These are phyloP conservation scores for Pseudococcus viburni DNA, from an alignment of 2,888 invertebrate species.

Conservation along the genomic window DNA sequence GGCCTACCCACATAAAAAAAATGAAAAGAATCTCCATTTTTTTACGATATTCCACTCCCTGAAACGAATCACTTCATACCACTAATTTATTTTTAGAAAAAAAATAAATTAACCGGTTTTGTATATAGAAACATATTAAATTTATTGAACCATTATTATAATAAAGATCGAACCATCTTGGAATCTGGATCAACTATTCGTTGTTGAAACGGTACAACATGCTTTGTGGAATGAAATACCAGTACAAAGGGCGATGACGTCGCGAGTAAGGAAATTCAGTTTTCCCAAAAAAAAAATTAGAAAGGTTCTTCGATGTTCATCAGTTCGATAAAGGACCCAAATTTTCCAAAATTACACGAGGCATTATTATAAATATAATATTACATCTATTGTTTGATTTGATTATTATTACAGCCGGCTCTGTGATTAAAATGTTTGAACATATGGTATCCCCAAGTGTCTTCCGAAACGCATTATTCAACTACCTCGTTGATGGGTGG, in stretches of 20 bases:
- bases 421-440: constrained; percentile 80
- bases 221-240: constrained; percentile 62
- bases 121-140: no score
- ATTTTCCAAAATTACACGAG: not conserved
- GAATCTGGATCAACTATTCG: constrained; percentile 53
- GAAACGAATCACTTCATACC: no score
- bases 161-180: constrained; percentile 61
- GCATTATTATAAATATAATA: not conserved
- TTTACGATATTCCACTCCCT: no score
- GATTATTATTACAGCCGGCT: constrained; percentile 72
- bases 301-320: constrained; percentile 50
- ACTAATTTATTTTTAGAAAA: no score
- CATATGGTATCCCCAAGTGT: constrained; percentile 75
- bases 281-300: no score
- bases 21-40: no score
- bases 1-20: no score
- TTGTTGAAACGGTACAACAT: constrained; percentile 56
- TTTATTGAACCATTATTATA: no score
- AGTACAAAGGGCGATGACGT: constrained; percentile 52
- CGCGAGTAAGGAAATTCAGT: not conserved
- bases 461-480: constrained; percentile 75
- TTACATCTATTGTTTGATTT: not conserved
- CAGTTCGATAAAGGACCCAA: constrained; percentile 18
- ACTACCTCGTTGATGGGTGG: constrained; percentile 71
- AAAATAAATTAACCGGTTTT: no score